These are phyloP conservation scores for Eclectus roratus DNA, from an alignment of 2,113 vertebrate genomes.

Conservation along the genomic window DNA sequence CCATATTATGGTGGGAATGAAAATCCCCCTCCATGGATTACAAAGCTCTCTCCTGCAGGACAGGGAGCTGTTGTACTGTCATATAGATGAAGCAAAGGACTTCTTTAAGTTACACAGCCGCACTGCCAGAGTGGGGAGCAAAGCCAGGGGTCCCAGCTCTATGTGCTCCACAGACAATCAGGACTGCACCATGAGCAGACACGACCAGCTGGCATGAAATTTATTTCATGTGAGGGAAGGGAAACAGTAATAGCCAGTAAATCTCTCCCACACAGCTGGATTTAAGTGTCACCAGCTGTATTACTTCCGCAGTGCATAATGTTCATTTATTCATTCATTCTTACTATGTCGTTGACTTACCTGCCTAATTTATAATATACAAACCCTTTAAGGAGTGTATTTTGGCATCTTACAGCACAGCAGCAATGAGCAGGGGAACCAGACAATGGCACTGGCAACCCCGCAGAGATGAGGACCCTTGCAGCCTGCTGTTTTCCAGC, in stretches of 20 bases:
- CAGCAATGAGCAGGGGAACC: background rate
- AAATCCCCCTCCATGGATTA: background rate
- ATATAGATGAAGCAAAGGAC: background rate
- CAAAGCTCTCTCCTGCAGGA: background rate
- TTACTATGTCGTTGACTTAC: background rate
- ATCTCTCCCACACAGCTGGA: background rate
- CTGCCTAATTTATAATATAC: background rate
- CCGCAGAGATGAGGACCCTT: background rate
- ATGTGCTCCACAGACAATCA: rapidly evolving
- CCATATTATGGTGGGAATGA: background rate
- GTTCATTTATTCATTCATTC: background rate
- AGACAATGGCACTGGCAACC: background rate
- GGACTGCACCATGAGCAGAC: background rate
- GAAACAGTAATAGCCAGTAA: background rate
- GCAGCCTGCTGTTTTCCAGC: background rate
- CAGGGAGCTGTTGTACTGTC: background rate
- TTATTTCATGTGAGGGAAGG: background rate
- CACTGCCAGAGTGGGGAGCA: background rate
- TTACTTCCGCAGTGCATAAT: background rate
- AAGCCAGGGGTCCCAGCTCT: background rate
- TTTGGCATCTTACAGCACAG: background rate
- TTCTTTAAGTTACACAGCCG: background rate
- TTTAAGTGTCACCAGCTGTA: background rate
- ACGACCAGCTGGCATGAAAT: background rate
- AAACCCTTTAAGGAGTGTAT: background rate